Percentiles rank a stretch among this genome's conserved stretches.
Evolutionary conservation across 1,140 invertebrate genomes (phyloP).

Genomic region (Gerris buenoi): DNA sequence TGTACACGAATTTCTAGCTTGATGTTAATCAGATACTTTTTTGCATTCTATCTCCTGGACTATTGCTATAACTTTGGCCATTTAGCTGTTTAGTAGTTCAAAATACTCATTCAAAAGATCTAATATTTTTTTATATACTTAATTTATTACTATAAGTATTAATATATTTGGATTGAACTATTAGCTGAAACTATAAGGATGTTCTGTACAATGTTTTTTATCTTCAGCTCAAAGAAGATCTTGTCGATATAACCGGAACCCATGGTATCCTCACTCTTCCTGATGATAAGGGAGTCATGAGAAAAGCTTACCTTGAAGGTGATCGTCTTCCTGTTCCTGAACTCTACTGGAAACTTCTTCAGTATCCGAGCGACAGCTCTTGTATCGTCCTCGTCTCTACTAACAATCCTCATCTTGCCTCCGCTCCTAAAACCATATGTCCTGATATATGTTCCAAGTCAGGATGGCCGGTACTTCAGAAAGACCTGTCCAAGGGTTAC

Average conservation of each 20-base stretch:
- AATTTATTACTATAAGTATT: too few relatives aligned
- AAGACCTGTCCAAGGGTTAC: slow-evolving; percentile 5
- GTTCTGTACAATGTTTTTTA: background rate
- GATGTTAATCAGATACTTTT: too few relatives aligned
- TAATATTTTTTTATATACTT: too few relatives aligned
- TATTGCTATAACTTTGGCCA: too few relatives aligned
- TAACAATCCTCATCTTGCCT: slow-evolving; percentile 15
- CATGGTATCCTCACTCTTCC: slow-evolving; percentile 13
- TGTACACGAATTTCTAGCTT: too few relatives aligned
- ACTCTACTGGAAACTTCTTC: slow-evolving; percentile 18
- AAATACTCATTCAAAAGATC: too few relatives aligned
- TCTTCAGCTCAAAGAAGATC: slow-evolving; percentile 12
- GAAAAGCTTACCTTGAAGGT: slow-evolving; percentile 13
- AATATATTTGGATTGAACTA: too few relatives aligned
- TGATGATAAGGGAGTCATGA: slow-evolving; percentile 6
- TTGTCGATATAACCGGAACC: slow-evolving; percentile 18
- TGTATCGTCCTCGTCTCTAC: slow-evolving; percentile 13
- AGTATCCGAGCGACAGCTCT: slow-evolving; percentile 9
- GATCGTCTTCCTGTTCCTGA: slow-evolving; percentile 15
- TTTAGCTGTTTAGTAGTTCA: too few relatives aligned
- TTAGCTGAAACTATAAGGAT: background rate
- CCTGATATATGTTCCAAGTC: slow-evolving; percentile 10
- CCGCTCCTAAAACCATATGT: slow-evolving; percentile 7
- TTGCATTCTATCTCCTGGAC: too few relatives aligned
- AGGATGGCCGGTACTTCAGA: slow-evolving; percentile 9